Conservation (phyloP, 2,113 vertebrate genomes). For the Alosa alosa region DNA sequence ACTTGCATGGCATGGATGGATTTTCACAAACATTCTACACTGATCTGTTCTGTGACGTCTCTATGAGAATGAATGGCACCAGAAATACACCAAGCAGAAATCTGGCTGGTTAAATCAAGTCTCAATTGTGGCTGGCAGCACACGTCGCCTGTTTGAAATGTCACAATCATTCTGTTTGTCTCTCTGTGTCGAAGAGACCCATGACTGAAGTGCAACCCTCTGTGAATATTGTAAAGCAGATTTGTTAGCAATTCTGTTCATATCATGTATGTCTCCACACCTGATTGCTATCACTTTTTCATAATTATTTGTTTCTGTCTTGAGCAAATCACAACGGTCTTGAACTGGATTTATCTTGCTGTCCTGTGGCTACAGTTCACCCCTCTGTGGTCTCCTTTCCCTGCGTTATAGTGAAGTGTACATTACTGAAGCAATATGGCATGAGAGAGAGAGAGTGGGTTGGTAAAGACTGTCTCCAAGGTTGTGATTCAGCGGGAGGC, state of each 20-base stretch:
- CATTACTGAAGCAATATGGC: no score
- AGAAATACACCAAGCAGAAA: background rate
- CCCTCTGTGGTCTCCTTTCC: no score
- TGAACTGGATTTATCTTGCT: background rate
- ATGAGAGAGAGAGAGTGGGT: no score
- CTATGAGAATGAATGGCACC: background rate
- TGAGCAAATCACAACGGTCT: no score
- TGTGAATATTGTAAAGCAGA: background rate
- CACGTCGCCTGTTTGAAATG: background rate
- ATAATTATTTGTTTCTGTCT: background rate
- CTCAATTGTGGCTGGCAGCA: background rate
- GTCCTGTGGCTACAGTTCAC: background rate
- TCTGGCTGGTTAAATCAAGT: background rate
- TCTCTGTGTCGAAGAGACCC: background rate
- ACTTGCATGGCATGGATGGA: background rate
- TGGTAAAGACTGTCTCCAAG: no score
- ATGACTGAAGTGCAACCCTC: background rate
- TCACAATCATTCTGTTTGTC: background rate
- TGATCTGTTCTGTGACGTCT: background rate
- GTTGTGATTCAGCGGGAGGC: no score
- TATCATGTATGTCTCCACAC: background rate
- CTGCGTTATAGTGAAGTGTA: background rate
- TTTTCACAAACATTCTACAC: background rate
- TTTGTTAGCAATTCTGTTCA: background rate
- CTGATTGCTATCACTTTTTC: background rate